A percentile compares a stretch with the other conserved stretches of the same genome.
phyloP scores from a whole-genome alignment of 2,888 invertebrate genomes.

The Agrypnus murinus region DNA sequence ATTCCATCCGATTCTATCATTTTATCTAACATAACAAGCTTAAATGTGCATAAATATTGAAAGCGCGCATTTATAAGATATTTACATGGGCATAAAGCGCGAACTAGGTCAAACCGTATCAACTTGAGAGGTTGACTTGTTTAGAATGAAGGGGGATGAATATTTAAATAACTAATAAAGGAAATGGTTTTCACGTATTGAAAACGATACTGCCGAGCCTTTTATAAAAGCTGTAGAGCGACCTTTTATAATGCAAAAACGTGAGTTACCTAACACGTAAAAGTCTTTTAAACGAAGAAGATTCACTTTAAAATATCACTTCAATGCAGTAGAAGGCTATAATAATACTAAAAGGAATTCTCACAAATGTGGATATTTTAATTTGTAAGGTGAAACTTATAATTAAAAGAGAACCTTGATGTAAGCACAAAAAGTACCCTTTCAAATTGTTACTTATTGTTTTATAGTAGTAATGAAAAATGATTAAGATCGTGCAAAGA shows the following conservation, averaged over 20 bases:
- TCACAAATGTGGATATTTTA: too few relatives aligned
- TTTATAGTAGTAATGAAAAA: too few relatives aligned
- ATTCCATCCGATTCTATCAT: too few relatives aligned
- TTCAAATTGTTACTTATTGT: too few relatives aligned
- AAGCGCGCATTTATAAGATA: background rate
- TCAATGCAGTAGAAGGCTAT: too few relatives aligned
- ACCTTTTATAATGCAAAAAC: constrained; percentile 23
- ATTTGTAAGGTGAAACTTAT: too few relatives aligned
- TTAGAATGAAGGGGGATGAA: constrained; percentile 25
- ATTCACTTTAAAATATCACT: constrained; percentile 7
- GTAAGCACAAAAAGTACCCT: too few relatives aligned
- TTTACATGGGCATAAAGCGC: too few relatives aligned
- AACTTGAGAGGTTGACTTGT: background rate
- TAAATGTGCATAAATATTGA: background rate
- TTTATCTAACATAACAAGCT: background rate
- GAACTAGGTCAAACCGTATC: constrained; percentile 15
- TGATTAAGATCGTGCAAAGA: too few relatives aligned
- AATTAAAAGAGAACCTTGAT: too few relatives aligned
- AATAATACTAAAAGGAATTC: too few relatives aligned
- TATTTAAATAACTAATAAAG: constrained; percentile 22
- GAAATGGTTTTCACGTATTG: constrained; percentile 12
- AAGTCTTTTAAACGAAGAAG: constrained; percentile 1
- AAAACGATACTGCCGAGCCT: too few relatives aligned
- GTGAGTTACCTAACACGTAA: constrained; percentile 9
- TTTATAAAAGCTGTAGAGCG: background rate